Evolutionary conservation across 2,113 vertebrate species (phyloP), one percentile per base, ranked within the genome.

Genomic region (Podarcis cretensis): DNA sequence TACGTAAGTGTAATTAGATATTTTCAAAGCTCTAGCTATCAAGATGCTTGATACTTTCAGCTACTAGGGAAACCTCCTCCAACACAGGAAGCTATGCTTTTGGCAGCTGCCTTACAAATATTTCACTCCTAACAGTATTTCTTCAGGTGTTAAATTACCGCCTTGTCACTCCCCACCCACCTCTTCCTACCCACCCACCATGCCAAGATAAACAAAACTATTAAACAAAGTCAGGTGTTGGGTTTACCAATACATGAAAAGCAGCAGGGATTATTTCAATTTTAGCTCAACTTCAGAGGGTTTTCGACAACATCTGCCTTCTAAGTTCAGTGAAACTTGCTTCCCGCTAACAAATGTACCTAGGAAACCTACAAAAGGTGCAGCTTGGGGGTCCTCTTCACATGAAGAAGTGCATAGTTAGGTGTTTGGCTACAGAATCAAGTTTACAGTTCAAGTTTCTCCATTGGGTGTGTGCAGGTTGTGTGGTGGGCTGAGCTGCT

Each of bases 71-170:
- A 66, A 37, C 27, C 84, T 92, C 88, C 81, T 35, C 80, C 0
- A 0, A 87, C 87, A 93, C 14, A 25, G 4, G 48, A 21, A 90
- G 86, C 13, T 14, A 27, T 71, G 54, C 18, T 43, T 94, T 93
- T 88, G 32, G 83, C 73, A 66, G 89, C 43, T 83, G n/a, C 75
- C 20, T 48, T 75, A 85, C 86, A 93, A 59, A 18, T 63, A 65
- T 87, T 89, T 90, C 0, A 0, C 79, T 91, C 32, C 59, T 89
- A 71, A 57, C 81, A 66, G 85, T 6, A 89, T 73, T 83, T 75
- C 90, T 87, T 90, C 32, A 69, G 92, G 32, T 90, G 74, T 93
- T 77, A 35, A 3, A 92, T 77, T 59, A 89, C 14, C 57, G 89
- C 35, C 27, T 57, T 89, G 79, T 18, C 84, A 66, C 40, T 89